Evolutionary conservation across 2,888 invertebrate genomes (phyloP).

Genomic region (Pseudococcus viburni): DNA sequence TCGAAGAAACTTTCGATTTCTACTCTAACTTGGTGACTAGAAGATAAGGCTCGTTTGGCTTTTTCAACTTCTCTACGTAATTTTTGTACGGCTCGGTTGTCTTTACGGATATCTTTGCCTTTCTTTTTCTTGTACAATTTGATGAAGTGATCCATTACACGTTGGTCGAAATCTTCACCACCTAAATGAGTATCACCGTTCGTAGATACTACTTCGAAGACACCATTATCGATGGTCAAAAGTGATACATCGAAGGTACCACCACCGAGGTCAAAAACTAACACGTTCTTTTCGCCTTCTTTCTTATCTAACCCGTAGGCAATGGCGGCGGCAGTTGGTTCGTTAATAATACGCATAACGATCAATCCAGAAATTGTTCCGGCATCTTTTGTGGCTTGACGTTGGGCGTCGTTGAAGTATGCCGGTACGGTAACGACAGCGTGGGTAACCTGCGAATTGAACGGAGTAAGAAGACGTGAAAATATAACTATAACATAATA

Average conservation of each 20-base stretch:
- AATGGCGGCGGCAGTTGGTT: slow-evolving; percentile 97
- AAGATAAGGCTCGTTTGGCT: slow-evolving; percentile 95
- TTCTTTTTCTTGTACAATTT: slow-evolving; percentile 99
- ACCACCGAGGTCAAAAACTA: slow-evolving; percentile 99
- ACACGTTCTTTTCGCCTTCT: slow-evolving; percentile 97
- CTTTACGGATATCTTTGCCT: slow-evolving; percentile 96
- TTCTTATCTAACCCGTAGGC: slow-evolving; percentile 97
- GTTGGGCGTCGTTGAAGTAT: slow-evolving; percentile 99
- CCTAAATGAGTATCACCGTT: slow-evolving; percentile 98
- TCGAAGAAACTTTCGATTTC: slow-evolving; percentile 99
- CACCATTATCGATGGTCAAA: slow-evolving; percentile 98
- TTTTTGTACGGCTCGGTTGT: slow-evolving; percentile 95
- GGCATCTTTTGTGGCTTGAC: slow-evolving; percentile 99
- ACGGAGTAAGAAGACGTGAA: not conserved
- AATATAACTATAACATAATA: not conserved
- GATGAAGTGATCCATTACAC: slow-evolving; percentile 99
- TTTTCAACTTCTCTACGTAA: slow-evolving; percentile 97
- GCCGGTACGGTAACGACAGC: slow-evolving; percentile 97
- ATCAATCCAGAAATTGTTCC: slow-evolving; percentile 93
- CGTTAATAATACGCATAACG: slow-evolving; percentile 97
- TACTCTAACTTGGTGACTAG: slow-evolving; percentile 95
- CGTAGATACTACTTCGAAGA: slow-evolving; percentile 94
- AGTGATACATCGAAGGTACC: slow-evolving; percentile 99
- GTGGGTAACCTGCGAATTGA: slow-evolving; percentile 75
- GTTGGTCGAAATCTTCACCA: slow-evolving; percentile 98